Evolutionary conservation across 2,113 vertebrate genomes (phyloP).

Genomic region (Pseudopipra pipra): DNA sequence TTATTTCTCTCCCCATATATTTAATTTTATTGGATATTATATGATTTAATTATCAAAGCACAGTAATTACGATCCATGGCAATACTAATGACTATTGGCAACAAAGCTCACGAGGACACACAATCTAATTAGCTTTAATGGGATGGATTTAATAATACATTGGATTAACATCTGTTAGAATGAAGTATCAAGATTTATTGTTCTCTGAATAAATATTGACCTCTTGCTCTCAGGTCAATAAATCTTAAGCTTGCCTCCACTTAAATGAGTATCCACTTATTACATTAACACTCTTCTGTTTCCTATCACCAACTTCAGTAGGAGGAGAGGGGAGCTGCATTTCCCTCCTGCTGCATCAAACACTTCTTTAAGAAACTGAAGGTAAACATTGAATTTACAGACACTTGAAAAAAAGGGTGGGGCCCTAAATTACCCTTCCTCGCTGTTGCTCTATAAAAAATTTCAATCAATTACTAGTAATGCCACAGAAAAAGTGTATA

Average conservation of each 20-base stretch:
- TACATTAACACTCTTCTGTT: background rate
- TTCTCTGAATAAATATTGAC: conserved; percentile 58
- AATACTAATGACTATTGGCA: conserved; percentile 31
- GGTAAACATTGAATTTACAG: background rate
- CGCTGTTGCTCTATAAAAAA: background rate
- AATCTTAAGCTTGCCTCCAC: conserved; percentile 30
- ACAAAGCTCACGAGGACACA: background rate
- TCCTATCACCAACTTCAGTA: background rate
- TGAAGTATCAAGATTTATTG: conserved; percentile 22
- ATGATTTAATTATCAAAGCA: conserved; percentile 30
- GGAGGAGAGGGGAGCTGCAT: background rate
- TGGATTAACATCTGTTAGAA: conserved; percentile 43
- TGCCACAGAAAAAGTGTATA: background rate
- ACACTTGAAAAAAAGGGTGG: background rate
- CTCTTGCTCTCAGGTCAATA: conserved; percentile 25
- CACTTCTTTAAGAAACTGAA: background rate
- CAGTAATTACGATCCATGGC: background rate
- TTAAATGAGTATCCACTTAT: conserved; percentile 27
- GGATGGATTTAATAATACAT: conserved; percentile 45
- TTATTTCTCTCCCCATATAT: background rate
- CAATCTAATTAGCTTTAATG: conserved; percentile 45
- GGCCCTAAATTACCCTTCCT: background rate
- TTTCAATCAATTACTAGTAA: background rate
- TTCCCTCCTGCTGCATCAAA: background rate
- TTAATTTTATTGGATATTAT: conserved; percentile 34